Evolutionary conservation across 1,140 invertebrate species (phyloP).

Genomic region (Leptinotarsa undecemlineata): DNA sequence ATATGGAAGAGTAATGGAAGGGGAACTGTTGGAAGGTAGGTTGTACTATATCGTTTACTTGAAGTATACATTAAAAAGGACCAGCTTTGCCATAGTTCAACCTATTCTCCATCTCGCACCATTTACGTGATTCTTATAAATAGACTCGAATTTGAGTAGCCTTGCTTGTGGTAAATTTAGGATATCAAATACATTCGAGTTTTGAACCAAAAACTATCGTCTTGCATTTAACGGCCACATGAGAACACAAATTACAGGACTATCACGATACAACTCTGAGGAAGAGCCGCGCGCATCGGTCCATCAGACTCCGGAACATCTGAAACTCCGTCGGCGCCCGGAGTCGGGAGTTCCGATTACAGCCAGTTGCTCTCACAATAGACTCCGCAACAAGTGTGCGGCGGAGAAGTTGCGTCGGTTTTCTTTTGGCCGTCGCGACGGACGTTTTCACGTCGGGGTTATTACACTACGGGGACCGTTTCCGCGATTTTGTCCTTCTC

Average conservation of each 20-base stretch:
- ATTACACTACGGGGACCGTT: slow-evolving; percentile 17
- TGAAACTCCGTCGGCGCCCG: slow-evolving; percentile 11
- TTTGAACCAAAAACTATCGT: no score
- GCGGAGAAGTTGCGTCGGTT: slow-evolving; percentile 12
- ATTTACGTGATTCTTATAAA: no score
- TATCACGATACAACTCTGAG: background rate
- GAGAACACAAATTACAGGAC: no score
- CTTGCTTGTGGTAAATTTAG: no score
- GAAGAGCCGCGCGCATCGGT: slow-evolving; percentile 10
- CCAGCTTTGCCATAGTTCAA: no score
- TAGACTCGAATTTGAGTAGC: no score
- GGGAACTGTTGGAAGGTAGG: background rate
- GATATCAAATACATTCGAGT: no score
- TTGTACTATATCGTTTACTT: background rate
- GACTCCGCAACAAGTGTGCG: slow-evolving; percentile 10
- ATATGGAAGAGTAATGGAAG: background rate
- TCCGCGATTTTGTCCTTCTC: background rate
- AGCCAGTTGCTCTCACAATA: slow-evolving; percentile 16
- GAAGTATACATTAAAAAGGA: background rate
- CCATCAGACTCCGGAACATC: slow-evolving; percentile 21
- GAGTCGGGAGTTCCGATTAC: slow-evolving; percentile 3
- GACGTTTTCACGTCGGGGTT: slow-evolving; percentile 3
- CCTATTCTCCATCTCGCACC: no score
- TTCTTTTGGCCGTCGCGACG: slow-evolving; percentile 9
- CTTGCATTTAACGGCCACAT: background rate